Conservation (phyloP, 2,797 vertebrate species). For the Thripadectes ignobilis region DNA sequence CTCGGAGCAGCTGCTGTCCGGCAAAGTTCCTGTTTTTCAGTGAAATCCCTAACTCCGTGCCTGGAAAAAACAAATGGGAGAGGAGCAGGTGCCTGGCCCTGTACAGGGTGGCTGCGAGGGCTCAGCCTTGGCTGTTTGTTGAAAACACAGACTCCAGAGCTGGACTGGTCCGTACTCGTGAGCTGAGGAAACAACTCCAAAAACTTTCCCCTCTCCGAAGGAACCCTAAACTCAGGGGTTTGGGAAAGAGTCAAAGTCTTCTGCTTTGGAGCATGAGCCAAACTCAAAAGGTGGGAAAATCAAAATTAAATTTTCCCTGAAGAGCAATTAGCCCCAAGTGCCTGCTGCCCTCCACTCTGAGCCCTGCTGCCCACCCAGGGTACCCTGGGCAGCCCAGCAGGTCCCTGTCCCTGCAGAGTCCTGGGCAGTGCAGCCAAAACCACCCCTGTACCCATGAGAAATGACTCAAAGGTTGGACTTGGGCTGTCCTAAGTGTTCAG, state of each 20-base stretch:
- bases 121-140: not conserved
- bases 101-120: not conserved
- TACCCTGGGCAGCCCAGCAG: not conserved
- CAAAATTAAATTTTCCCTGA: not conserved
- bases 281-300: not conserved
- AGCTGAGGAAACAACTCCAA: not conserved
- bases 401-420: not conserved
- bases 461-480: not conserved
- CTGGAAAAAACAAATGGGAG: conserved; percentile 34
- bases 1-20: conserved; percentile 39
- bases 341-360: not conserved
- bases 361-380: not conserved
- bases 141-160: not conserved
- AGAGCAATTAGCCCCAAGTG: not conserved
- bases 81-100: conserved; percentile 19
- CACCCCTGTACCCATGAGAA: not conserved
- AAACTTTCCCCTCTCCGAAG: not conserved
- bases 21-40: conserved; percentile 56
- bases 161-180: rapidly evolving
- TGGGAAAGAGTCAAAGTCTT: not conserved
- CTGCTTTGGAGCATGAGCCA: not conserved
- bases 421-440: not conserved
- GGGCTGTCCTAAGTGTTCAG: not conserved
- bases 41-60: not conserved
- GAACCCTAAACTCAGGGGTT: not conserved